phyloP scores from a whole-genome alignment of 2,113 vertebrate species.

The Platycercus adscitus region DNA sequence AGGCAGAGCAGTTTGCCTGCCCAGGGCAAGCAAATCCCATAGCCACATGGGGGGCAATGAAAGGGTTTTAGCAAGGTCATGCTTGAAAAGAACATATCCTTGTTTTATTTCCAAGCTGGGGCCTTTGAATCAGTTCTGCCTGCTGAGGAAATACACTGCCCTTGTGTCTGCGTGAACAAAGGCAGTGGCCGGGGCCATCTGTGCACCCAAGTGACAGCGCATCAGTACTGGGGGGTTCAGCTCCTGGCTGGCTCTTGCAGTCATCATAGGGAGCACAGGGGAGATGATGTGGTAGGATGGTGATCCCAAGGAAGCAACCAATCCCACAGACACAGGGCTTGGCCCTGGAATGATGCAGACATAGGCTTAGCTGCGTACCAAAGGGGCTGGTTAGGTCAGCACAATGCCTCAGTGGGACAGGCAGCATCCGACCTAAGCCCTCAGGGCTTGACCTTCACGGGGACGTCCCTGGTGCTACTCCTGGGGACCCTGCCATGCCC shows the following conservation, averaged over 20 bases:
- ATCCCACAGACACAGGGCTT: rapidly evolving
- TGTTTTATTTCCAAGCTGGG: constrained; percentile 40
- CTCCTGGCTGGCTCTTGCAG: neutral
- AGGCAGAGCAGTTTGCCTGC: neutral
- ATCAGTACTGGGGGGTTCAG: rapidly evolving
- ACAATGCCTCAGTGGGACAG: neutral
- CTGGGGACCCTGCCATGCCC: neutral
- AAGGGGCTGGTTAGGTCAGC: no score
- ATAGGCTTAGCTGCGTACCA: rapidly evolving
- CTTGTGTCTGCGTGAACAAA: constrained; percentile 8
- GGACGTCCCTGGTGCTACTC: neutral
- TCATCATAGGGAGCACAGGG: rapidly evolving
- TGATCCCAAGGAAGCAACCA: neutral
- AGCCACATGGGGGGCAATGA: neutral
- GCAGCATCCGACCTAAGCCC: neutral
- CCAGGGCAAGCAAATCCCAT: neutral
- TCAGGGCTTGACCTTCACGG: rapidly evolving
- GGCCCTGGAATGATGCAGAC: no score
- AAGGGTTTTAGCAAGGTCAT: neutral
- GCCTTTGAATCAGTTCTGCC: constrained; percentile 19
- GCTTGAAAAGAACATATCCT: constrained; percentile 16
- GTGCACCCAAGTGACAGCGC: neutral
- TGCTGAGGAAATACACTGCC: neutral
- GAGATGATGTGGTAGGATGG: neutral
- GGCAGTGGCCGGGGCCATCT: neutral